These are phyloP conservation scores for Hozukius guyotensis DNA, from an alignment of 2,797 vertebrate species.

Conservation along the genomic window DNA sequence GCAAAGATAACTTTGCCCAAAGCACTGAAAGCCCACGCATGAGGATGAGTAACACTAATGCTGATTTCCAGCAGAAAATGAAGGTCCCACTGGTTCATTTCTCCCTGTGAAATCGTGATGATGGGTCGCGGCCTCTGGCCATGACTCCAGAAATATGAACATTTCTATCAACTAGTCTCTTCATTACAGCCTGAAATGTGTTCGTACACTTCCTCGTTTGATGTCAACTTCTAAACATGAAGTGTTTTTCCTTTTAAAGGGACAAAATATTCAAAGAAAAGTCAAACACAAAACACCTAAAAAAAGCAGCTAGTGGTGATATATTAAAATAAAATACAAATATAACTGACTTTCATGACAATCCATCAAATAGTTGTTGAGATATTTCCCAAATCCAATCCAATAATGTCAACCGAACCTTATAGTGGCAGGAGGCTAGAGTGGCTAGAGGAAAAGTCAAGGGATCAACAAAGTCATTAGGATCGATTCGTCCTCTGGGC, in stretches of 20 bases:
- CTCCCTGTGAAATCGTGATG: constrained; percentile 17
- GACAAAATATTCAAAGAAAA: not conserved
- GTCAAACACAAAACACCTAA: not conserved
- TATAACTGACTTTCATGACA: not conserved
- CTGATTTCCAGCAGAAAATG: constrained; percentile 28
- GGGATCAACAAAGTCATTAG: too few relatives aligned
- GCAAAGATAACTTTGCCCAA: constrained; percentile 12
- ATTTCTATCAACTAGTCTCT: constrained; percentile 13
- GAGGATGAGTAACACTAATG: constrained; percentile 21
- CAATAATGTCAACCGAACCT: not conserved
- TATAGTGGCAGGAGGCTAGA: not conserved
- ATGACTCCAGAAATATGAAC: constrained; percentile 4
- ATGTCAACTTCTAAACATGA: not conserved
- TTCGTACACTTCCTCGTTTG: not conserved
- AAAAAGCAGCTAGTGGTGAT: not conserved
- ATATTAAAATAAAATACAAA: too few relatives aligned
- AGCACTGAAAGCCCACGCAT: constrained; percentile 5
- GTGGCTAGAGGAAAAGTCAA: not conserved
- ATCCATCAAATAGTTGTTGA: not conserved
- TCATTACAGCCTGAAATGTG: constrained; percentile 10
- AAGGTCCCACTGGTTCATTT: constrained; percentile 19
- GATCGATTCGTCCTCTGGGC: too few relatives aligned
- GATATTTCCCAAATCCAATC: not conserved
- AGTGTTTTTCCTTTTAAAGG: not conserved
- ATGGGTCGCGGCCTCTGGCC: constrained; percentile 19